These are phyloP conservation scores for Agonum fuliginosum DNA, from an alignment of 2,888 invertebrate genomes.

Conservation along the genomic window DNA sequence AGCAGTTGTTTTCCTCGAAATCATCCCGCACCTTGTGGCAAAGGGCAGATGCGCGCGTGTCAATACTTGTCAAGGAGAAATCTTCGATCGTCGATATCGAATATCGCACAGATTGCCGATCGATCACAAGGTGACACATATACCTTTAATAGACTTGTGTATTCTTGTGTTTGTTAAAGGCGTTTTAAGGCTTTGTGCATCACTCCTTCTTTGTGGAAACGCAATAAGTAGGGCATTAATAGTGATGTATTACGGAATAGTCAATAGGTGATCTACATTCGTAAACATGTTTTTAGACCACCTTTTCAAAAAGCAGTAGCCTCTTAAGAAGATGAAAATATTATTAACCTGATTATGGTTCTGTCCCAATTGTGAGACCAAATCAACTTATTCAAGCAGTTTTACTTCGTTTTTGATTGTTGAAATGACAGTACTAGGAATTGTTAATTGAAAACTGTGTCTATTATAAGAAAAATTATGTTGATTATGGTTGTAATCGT, in stretches of 20 bases:
- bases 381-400: no score
- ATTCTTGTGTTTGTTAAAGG: background rate
- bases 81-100: background rate
- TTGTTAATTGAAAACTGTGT: no score
- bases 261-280: constrained; percentile 14
- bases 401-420: no score
- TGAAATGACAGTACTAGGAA: no score
- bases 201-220: constrained; percentile 15
- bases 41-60: background rate
- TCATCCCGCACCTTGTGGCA: background rate
- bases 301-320: no score
- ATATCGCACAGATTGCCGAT: constrained; percentile 8
- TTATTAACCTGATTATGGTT: no score
- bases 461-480: no score
- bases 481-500: no score
- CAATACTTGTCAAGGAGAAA: background rate
- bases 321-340: no score
- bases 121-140: constrained; percentile 23
- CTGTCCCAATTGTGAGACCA: no score
- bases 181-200: background rate
- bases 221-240: constrained; percentile 5
- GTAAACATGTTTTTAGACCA: constrained; percentile 29
- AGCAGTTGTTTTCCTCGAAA: background rate
- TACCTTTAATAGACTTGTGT: constrained; percentile 28
- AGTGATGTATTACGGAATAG: constrained; percentile 2